Evolutionary conservation across 2,888 invertebrate genomes (phyloP), one percentile per base, ranked within the genome.

Genomic region (Drosophila koepferae): DNA sequence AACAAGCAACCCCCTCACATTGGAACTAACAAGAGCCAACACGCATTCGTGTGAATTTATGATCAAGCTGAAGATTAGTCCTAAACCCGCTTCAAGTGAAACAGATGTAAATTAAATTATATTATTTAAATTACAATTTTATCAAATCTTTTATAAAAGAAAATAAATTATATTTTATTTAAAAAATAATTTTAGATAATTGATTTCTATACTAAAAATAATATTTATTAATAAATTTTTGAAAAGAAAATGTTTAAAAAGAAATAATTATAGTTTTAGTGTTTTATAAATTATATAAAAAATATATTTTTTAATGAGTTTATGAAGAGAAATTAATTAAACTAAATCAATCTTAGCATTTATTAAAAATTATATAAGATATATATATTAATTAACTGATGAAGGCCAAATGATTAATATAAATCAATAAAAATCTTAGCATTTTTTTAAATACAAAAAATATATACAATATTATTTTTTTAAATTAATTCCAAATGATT

Each of bases 1-100:
- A 16, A 20, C 3, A 46, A 46, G 0, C 49, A 49, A 31, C 58
- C 44, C 44, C 4, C 34, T 36, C n/a, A 0, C 3, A 20, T 4
- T 12, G 20, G n/a, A n/a, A 16, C 23, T 18, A 41, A 53, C 51
- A 53, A 51, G 60, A 18, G 40, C 14, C 8, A 10, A 10, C n/a
- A 51, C 12, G 34, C 14, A 68, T 68, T 58, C 69, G 69, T 68
- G 68, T 68, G 69, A 68, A 69, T 53, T 68, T 53, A 69, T 54
- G 28, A 46, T 40, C 36, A 7, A 40, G 53, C 54, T 41, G 58
- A n/a, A n/a, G 10, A 55, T 14, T 48, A 36, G 28, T 14, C 16
- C 12, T 18, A n/a, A 34, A 5, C 9, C 6, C 63, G 36, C 20
- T n/a, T 14, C 14, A 28, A 56, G 23, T 20, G 51, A 51, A 43